phyloP scores from a whole-genome alignment of 2,797 vertebrate genomes.

The Chromobotia macracanthus region DNA sequence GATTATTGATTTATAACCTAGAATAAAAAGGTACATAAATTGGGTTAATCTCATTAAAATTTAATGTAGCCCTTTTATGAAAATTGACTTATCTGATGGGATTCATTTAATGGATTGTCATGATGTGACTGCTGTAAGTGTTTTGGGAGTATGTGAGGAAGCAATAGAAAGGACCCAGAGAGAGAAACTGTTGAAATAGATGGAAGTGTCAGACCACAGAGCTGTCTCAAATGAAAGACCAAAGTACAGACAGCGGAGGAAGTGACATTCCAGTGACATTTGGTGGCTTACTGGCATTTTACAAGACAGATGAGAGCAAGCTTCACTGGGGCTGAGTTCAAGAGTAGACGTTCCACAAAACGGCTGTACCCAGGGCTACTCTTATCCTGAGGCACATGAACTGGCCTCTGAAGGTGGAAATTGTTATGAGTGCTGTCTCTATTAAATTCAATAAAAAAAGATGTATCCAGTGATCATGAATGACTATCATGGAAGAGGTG shows the following conservation, averaged over 20 bases:
- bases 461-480: not conserved
- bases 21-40: constrained; percentile 76
- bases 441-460: not conserved
- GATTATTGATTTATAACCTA: constrained; percentile 79
- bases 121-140: constrained; percentile 66
- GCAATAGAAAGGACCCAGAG: not conserved
- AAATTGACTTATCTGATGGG: constrained; percentile 73
- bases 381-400: constrained; percentile 26
- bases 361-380: not conserved
- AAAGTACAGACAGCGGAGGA: constrained; percentile 66
- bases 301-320: constrained; percentile 71
- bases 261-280: constrained; percentile 83
- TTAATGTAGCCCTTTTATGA: constrained; percentile 70
- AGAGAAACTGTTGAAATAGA: constrained; percentile 9
- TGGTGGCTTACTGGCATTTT: constrained; percentile 78
- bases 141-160: constrained; percentile 37
- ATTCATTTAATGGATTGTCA: constrained; percentile 78
- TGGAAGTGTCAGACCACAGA: constrained; percentile 11
- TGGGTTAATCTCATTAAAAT: constrained; percentile 77
- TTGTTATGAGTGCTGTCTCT: not conserved
- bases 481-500: not conserved
- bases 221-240: constrained; percentile 54
- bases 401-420: constrained; percentile 3
- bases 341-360: constrained; percentile 48
- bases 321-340: constrained; percentile 61